Evolutionary conservation across 35 echinoderm and acorn worm species (phyloP), one percentile per base, ranked within the genome.

Genomic region (Apostichopus japonicus): DNA sequence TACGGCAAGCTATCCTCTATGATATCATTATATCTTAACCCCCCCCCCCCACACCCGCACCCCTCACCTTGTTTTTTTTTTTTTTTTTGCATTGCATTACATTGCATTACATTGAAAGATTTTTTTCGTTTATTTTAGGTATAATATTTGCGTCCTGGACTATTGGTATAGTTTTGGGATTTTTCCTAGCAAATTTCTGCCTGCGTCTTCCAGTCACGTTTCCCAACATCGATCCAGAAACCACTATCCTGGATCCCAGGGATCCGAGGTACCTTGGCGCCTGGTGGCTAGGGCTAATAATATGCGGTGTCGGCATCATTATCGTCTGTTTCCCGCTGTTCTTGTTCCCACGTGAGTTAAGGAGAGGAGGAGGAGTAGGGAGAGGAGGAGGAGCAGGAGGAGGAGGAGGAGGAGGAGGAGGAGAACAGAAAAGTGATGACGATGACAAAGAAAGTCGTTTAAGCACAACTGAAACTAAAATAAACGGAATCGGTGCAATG

Each of bases 181-280:
- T 95, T 86, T 92, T 90, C 25, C 80, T 99, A 44, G 96, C 93
- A 27, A 95, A 87, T 5, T 73, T 93, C 1, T 91, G 93, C 72
- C 90, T 99, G 7, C 89, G 95, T 52, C 59, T 86, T 4, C 95
- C 96, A 13, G 92, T 96, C 10, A 95, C 95, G 11, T 95, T 88
- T 82, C 86, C 81, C 9, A 92, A 95, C 83, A 56, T 54, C 13
- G 94, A 95, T 75, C 86, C 62, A 11, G 19, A 52, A 44, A 91
- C 88, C 23, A 77, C 79, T 10, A 57, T 23, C 54, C 11, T 90
- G 10, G 84, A 92, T 72, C 91, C 90, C 17, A 78, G 86, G 3
- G 96, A 97, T 53, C 96, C 96, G 21, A 80, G 89, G 33, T 96
- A 84, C 76, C 72, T 96, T 17, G 95, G 95, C 11, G 95, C 95